Evolutionary conservation across 2,797 vertebrate genomes (phyloP).

Genomic region (Pseudochromis fuscus): DNA sequence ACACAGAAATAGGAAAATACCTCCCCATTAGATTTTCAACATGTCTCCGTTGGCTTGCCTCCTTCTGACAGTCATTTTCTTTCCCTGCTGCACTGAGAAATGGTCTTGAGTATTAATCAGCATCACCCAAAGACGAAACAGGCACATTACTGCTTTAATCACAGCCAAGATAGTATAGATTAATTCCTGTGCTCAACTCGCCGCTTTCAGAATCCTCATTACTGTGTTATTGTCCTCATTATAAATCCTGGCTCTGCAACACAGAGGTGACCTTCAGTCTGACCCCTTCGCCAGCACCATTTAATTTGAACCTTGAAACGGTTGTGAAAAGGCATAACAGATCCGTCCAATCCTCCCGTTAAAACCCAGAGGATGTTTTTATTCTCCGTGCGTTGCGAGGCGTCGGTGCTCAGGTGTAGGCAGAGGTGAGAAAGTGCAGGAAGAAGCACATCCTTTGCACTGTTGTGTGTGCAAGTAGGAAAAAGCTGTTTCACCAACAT

Average conservation of each 20-base stretch:
- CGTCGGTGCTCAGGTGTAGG: conserved; percentile 23
- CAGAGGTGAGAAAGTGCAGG: conserved; percentile 19
- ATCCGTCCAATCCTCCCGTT: not conserved
- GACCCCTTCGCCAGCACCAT: conserved; percentile 40
- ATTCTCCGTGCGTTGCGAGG: conserved; percentile 7
- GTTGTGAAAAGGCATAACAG: conserved; percentile 8
- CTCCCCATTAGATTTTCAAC: conserved; percentile 14
- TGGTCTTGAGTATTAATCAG: conserved; percentile 65
- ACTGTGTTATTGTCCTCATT: conserved; percentile 65
- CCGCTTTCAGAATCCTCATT: conserved; percentile 62
- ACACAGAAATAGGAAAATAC: conserved; percentile 31
- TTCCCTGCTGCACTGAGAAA: conserved; percentile 56
- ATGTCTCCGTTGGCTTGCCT: conserved; percentile 8
- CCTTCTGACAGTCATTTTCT: conserved; percentile 30
- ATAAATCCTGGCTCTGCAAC: conserved; percentile 45
- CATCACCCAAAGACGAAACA: conserved; percentile 43
- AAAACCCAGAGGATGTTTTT: conserved; percentile 21
- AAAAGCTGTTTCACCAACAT: conserved; percentile 17
- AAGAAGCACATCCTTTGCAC: conserved; percentile 4
- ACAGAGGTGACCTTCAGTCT: conserved; percentile 58
- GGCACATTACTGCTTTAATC: conserved; percentile 67
- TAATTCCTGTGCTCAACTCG: conserved; percentile 47
- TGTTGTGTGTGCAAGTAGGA: conserved; percentile 10
- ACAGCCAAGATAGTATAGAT: conserved; percentile 62
- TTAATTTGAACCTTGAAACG: conserved; percentile 32